phyloP scores from a whole-genome alignment of 35 echinoderm and acorn worm genomes.

The Heliocidaris tuberculata region DNA sequence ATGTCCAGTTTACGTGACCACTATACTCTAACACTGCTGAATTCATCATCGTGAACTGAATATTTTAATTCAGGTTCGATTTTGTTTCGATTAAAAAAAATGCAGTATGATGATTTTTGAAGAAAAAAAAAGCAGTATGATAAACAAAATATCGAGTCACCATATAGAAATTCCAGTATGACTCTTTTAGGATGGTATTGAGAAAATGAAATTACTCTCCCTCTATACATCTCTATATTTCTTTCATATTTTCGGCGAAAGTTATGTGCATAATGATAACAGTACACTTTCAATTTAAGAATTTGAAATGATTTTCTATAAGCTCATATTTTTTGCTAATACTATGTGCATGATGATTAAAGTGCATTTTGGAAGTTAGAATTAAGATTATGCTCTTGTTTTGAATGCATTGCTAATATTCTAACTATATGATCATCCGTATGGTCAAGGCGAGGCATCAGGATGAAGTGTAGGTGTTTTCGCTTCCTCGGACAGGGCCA shows the following conservation, averaged over 20 bases:
- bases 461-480: background rate
- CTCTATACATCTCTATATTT: too few species aligned
- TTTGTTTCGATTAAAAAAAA: background rate
- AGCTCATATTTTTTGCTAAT: background rate
- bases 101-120: background rate
- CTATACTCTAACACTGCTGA: too few species aligned
- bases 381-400: background rate
- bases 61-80: background rate
- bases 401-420: background rate
- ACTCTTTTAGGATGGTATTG: background rate
- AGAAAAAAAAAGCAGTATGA: background rate
- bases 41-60: too few species aligned
- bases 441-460: background rate
- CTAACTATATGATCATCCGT: background rate
- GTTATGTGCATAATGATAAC: too few species aligned
- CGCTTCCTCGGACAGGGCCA: background rate
- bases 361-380: background rate
- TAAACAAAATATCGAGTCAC: background rate
- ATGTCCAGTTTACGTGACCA: too few species aligned
- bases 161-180: background rate
- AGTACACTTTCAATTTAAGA: too few species aligned
- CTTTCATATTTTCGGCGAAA: too few species aligned
- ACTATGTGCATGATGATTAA: background rate
- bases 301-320: background rate
- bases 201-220: too few species aligned